phyloP scores from a whole-genome alignment of 2,797 vertebrate genomes.

The Chaenodraco wilsoni region DNA sequence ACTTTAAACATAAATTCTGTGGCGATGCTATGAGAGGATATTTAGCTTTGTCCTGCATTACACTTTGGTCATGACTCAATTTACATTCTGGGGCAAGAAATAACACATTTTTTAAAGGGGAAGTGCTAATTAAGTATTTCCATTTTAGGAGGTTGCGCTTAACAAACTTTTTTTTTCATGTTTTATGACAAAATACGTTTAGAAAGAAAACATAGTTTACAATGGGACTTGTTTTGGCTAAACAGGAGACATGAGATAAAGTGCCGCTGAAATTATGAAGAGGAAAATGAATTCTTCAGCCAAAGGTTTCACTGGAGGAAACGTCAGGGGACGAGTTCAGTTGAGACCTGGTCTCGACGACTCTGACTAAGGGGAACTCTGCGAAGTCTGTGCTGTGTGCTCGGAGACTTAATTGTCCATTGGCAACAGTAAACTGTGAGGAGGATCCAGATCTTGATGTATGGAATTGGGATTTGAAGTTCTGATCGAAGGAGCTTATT shows the following conservation, averaged over 20 bases:
- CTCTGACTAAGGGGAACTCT: conserved; percentile 96
- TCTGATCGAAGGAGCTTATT: conserved; percentile 96
- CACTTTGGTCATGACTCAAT: conserved; percentile 69
- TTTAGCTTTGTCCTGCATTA: conserved; percentile 45
- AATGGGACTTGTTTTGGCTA: conserved; percentile 85
- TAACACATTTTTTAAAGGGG: conserved; percentile 37
- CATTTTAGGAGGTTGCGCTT: conserved; percentile 30
- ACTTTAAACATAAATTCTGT: conserved; percentile 53
- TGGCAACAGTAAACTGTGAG: conserved; percentile 95
- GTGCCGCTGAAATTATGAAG: conserved; percentile 86
- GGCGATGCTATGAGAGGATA: conserved; percentile 38
- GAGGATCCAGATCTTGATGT: conserved; percentile 91
- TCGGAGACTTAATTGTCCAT: conserved; percentile 95
- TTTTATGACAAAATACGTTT: conserved; percentile 47
- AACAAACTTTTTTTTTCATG: background rate
- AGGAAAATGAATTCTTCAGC: conserved; percentile 82
- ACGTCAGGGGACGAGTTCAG: conserved; percentile 96
- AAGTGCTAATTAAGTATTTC: conserved; percentile 43
- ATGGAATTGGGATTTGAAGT: conserved; percentile 96
- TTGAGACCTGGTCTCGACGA: conserved; percentile 95
- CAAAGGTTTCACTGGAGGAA: conserved; percentile 96
- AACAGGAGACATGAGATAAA: conserved; percentile 91
- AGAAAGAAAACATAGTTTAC: conserved; percentile 70
- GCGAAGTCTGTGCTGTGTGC: conserved; percentile 95
- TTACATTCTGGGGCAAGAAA: conserved; percentile 61